Evolutionary conservation across 2,113 vertebrate genomes (phyloP), one percentile per base, ranked within the genome.

Genomic region (Pholis gunnellus): DNA sequence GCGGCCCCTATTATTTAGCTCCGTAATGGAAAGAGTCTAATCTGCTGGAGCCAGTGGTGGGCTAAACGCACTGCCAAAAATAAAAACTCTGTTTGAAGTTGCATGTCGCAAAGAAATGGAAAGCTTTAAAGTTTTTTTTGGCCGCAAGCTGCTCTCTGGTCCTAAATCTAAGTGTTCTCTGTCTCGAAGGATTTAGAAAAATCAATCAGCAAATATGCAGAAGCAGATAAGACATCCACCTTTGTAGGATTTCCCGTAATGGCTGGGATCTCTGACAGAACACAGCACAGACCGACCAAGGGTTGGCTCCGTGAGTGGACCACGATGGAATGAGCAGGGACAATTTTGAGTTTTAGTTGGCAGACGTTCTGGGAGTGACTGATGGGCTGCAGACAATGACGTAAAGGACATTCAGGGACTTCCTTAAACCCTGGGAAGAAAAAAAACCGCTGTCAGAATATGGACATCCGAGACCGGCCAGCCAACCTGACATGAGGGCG

Each of bases 21-120:
- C 82, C 11, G 78, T 91, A 90, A 93, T 93, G 91, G 88, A 90
- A 93, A 92, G 82, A 91, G 76, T 82, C 83, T 82, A 90, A 93
- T 91, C 85, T 89, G 56, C 85, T 72, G 85, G 76, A 89, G 82
- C 76, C 80, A 74, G 78, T 2, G 76, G 89, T 82, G 82, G 87
- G 79, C 78, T 70, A 22, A 56, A 74, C 25, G 10, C 5, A 7
- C 78, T 78, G 86, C 88, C 90, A 85, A 83, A 85, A 79, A 79
- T 70, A 20, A n/a, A n/a, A 54, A 48, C 29, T 78, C 60, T 70
- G 67, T 90, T 89, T 93, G 88, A 93, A 88, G 88, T 79, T 3
- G 72, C 73, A 44, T 72, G 56, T 79, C 54, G 34, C 75, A 86
- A 81, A 87, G 15, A 44, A 84, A 91, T 75, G 61, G 68, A 85